Percentiles rank a stretch among this genome's conserved stretches.
These are phyloP conservation scores for Bombus turneri DNA, from an alignment of 1,140 invertebrate species.

Conservation along the genomic window DNA sequence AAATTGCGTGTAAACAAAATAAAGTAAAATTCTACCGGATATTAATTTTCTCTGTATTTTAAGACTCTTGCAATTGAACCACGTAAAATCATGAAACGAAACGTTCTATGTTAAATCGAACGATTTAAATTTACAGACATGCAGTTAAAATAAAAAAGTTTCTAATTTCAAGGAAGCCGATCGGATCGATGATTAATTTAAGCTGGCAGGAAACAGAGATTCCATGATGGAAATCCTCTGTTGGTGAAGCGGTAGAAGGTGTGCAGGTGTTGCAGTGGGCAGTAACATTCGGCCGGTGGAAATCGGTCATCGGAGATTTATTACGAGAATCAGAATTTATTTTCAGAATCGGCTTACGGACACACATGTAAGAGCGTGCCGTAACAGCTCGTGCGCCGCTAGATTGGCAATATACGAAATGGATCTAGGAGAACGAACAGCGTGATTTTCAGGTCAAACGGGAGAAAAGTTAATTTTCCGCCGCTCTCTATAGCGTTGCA, in stretches of 20 bases:
- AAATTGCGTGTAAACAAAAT: background rate
- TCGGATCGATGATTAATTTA: slow-evolving; percentile 8
- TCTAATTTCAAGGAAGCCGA: slow-evolving; percentile 9
- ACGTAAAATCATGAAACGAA: background rate
- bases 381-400: background rate
- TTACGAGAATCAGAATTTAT: slow-evolving; percentile 34
- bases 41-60: background rate
- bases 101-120: background rate
- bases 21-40: background rate
- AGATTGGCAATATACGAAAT: slow-evolving; percentile 34
- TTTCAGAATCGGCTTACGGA: slow-evolving; percentile 18
- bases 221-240: background rate
- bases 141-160: background rate
- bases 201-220: background rate
- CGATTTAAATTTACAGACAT: background rate
- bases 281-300: background rate
- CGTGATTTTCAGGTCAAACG: slow-evolving; percentile 41
- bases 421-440: slow-evolving; percentile 24
- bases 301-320: slow-evolving; percentile 27
- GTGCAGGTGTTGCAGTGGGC: background rate
- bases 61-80: background rate
- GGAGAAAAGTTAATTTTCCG: slow-evolving; percentile 43
- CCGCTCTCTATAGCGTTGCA: background rate
- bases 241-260: background rate
- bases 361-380: slow-evolving; percentile 25